These are phyloP conservation scores for Lepidocyrtoides sp. DNA, from an alignment of 2,888 invertebrate species.

Conservation along the genomic window DNA sequence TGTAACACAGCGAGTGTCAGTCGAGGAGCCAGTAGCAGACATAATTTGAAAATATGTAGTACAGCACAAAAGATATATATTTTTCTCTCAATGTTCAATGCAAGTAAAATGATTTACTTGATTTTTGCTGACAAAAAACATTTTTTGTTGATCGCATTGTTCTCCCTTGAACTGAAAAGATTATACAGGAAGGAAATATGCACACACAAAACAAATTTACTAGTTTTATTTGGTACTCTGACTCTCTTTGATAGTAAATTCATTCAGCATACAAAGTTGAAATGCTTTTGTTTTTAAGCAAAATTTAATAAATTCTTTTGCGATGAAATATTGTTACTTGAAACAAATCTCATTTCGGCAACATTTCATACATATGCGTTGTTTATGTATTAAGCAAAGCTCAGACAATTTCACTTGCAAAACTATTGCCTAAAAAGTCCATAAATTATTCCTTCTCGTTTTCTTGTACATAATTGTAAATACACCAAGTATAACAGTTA, in stretches of 20 bases:
- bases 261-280: background rate
- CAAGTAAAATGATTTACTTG: slow-evolving; percentile 25
- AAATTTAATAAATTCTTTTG: slow-evolving; percentile 45
- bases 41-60: slow-evolving; percentile 34
- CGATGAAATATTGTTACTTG: slow-evolving; percentile 32
- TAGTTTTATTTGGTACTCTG: background rate
- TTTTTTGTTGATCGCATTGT: background rate
- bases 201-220: background rate
- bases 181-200: background rate
- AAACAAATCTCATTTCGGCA: slow-evolving; percentile 13
- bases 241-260: background rate
- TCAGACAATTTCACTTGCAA: slow-evolving; percentile 58
- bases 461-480: slow-evolving; percentile 42
- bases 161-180: background rate
- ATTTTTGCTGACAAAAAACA: background rate
- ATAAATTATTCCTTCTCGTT: slow-evolving; percentile 67
- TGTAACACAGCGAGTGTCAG: background rate
- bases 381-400: background rate
- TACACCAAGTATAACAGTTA: background rate
- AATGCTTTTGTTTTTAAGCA: background rate
- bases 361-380: background rate
- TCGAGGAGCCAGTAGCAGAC: background rate
- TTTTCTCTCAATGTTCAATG: background rate
- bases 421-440: slow-evolving; percentile 59
- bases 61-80: background rate